phyloP scores from a whole-genome alignment of 2,113 vertebrate genomes.

The Excalfactoria chinensis region DNA sequence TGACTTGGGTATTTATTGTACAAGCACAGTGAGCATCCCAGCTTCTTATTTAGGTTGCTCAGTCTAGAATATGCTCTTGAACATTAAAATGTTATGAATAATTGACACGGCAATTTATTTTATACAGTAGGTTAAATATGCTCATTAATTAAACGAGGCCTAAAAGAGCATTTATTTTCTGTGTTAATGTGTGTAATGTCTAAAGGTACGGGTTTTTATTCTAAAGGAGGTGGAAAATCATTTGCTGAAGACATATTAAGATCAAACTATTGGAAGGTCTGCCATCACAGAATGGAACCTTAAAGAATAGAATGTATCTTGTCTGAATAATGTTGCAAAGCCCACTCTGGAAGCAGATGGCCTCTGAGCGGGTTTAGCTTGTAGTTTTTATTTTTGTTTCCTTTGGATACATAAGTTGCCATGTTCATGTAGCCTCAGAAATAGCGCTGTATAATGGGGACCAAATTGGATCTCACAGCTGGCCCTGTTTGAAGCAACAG shows the following conservation, averaged over 20 bases:
- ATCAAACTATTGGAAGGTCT: not conserved
- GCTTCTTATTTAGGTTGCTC: not conserved
- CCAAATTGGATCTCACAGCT: not conserved
- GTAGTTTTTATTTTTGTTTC: not conserved
- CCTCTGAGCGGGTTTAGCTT: not conserved
- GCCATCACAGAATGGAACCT: not conserved
- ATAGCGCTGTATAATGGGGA: not conserved
- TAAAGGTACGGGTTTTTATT: not conserved
- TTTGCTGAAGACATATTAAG: not conserved
- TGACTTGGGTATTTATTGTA: not conserved
- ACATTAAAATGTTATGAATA: not conserved
- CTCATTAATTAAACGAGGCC: not conserved
- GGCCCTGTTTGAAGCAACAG: not conserved
- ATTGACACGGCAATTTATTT: not conserved
- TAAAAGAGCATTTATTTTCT: not conserved
- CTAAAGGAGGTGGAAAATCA: not conserved
- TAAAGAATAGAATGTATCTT: not conserved
- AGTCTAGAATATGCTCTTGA: not conserved
- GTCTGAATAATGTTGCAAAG: not conserved
- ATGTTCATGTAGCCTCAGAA: not conserved
- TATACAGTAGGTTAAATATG: not conserved
- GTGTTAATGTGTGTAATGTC: not conserved
- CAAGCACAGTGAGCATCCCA: not conserved
- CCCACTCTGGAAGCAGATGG: not conserved
- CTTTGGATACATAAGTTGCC: not conserved